Evolutionary conservation across 2,797 vertebrate genomes (phyloP).

Genomic region (Typhlichthys eigenmanni): DNA sequence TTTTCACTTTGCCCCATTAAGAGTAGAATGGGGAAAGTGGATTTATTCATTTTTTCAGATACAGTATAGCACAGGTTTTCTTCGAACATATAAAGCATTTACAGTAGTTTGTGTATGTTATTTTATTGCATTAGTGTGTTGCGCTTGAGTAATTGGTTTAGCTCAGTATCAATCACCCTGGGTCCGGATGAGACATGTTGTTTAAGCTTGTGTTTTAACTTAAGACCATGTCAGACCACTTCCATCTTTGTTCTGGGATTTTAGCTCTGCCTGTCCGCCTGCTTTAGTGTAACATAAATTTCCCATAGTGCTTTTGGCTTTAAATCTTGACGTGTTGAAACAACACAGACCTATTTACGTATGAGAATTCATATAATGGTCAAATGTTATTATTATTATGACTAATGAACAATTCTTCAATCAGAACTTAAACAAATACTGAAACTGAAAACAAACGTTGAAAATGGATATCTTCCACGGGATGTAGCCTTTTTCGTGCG

Average conservation of each 20-base stretch:
- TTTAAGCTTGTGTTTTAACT: constrained; percentile 38
- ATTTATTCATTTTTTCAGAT: no score
- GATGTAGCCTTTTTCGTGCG: constrained; percentile 54
- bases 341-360: constrained; percentile 22
- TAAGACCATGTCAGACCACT: constrained; percentile 32
- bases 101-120: constrained; percentile 26
- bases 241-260: constrained; percentile 33
- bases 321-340: constrained; percentile 28
- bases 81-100: constrained; percentile 28
- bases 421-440: constrained; percentile 47
- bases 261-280: constrained; percentile 22
- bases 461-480: constrained; percentile 52
- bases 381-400: constrained; percentile 1
- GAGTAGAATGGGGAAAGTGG: neutral
- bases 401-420: constrained; percentile 26
- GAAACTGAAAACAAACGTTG: constrained; percentile 31
- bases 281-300: constrained; percentile 39
- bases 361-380: constrained; percentile 11
- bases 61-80: constrained; percentile 6
- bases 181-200: constrained; percentile 46
- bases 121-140: constrained; percentile 45
- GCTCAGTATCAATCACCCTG: constrained; percentile 35
- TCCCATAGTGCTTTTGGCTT: neutral
- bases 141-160: constrained; percentile 45
- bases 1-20: neutral